Evolutionary conservation across 1,140 invertebrate species (phyloP).

Genomic region (Pissodes strobi): DNA sequence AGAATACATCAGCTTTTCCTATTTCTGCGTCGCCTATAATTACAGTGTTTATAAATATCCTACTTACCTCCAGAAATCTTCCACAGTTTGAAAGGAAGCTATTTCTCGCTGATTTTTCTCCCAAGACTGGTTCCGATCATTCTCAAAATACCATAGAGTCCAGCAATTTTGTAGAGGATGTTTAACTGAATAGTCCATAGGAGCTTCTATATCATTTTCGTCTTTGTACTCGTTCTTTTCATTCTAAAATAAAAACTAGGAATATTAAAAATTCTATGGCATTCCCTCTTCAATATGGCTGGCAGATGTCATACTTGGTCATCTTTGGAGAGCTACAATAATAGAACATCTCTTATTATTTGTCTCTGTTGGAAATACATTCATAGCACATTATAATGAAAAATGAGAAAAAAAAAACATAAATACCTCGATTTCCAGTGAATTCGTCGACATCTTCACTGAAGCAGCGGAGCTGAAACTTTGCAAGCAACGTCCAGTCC

Average conservation of each 20-base stretch:
- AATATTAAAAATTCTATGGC: too few species aligned
- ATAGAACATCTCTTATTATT: too few species aligned
- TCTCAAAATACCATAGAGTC: constrained; percentile 98
- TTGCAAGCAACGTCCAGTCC: constrained; percentile 28
- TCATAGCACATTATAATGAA: background rate
- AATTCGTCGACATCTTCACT: constrained; percentile 49
- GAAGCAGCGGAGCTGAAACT: constrained; percentile 26
- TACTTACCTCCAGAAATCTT: constrained; percentile 99
- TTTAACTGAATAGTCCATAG: constrained; percentile 63
- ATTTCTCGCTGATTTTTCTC: constrained; percentile 93
- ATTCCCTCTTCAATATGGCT: constrained; percentile 39
- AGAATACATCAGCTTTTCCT: too few species aligned
- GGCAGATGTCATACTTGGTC: background rate
- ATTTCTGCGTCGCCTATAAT: too few species aligned
- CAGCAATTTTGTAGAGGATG: constrained; percentile 95
- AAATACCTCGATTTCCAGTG: constrained; percentile 47
- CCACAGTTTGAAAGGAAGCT: constrained; percentile 92
- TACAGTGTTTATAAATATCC: too few species aligned
- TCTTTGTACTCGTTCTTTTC: constrained; percentile 56
- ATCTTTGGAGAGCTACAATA: constrained; percentile 4
- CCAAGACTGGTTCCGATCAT: constrained; percentile 80
- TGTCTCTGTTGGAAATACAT: too few species aligned
- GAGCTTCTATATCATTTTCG: constrained; percentile 47
- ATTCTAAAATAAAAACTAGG: constrained; percentile 51
- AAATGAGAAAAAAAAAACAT: background rate